A percentile compares a stretch with the other conserved stretches of the same genome.
phyloP scores from a whole-genome alignment of 2,888 invertebrate species.

The Operophtera brumata region DNA sequence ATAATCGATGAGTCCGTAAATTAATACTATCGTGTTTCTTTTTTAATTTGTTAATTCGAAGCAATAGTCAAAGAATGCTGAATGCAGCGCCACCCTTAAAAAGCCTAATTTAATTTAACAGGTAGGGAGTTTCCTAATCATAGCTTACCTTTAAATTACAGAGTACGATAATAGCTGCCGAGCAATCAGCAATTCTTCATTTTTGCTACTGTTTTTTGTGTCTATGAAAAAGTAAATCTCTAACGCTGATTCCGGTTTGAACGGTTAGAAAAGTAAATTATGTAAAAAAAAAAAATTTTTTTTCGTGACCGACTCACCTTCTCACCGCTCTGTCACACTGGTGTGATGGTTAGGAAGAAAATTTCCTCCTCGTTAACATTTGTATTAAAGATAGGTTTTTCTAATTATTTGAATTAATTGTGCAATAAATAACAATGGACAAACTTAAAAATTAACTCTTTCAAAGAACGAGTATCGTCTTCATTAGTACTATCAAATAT shows the following conservation, averaged over 20 bases:
- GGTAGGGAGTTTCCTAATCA: constrained; percentile 80
- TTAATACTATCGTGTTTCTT: constrained; percentile 62
- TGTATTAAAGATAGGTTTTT: no score
- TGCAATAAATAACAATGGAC: no score
- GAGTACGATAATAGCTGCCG: constrained; percentile 70
- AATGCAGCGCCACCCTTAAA: constrained; percentile 68
- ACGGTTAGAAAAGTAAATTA: no score
- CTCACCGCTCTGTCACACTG: no score
- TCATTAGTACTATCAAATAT: constrained; percentile 1
- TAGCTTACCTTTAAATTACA: constrained; percentile 76
- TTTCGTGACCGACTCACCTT: no score
- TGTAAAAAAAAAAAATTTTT: no score
- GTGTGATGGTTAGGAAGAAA: no score
- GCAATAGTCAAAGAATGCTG: constrained; percentile 56
- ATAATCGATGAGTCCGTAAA: constrained; percentile 69
- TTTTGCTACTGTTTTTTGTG: constrained; percentile 73
- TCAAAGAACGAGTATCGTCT: background rate
- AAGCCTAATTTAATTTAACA: constrained; percentile 81
- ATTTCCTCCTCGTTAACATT: no score
- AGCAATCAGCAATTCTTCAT: constrained; percentile 79
- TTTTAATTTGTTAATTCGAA: constrained; percentile 61
- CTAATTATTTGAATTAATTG: no score
- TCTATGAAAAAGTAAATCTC: constrained; percentile 53
- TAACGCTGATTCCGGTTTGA: constrained; percentile 39
- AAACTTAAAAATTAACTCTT: background rate